A percentile compares a stretch with the other conserved stretches of the same genome.
Conservation (phyloP, 2,888 invertebrate genomes). For the Drosophila maculinotata region DNA sequence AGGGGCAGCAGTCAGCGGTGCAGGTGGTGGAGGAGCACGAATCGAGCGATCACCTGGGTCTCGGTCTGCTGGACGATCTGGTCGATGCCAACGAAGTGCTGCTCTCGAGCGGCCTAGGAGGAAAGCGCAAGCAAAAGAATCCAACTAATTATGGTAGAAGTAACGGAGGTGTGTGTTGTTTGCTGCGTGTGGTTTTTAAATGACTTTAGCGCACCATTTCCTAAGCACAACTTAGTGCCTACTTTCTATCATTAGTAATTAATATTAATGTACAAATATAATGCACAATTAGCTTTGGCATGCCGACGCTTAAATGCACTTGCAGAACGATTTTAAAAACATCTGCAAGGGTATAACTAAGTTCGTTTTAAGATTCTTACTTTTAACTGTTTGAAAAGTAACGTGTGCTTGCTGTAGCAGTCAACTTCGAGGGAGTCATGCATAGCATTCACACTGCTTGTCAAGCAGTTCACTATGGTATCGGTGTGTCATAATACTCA, state of each 20-base stretch:
- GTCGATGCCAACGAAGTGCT: conserved; percentile 58
- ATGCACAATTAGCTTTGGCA: conserved; percentile 16
- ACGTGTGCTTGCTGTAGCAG: conserved; percentile 27
- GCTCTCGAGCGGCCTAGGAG: conserved; percentile 33
- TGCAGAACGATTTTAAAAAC: conserved; percentile 17
- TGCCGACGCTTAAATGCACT: conserved; percentile 14
- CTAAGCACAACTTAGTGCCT: conserved; percentile 72
- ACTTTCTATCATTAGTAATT: conserved; percentile 42
- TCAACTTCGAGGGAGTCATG: conserved; percentile 14
- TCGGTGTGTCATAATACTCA: conserved; percentile 30
- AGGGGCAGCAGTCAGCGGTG: conserved; percentile 40
- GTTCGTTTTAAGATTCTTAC: no score
- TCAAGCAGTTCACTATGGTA: conserved; percentile 40
- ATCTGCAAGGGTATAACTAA: conserved; percentile 13
- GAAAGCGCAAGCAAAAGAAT: conserved; percentile 81
- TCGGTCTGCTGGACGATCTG: conserved; percentile 79
- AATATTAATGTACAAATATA: conserved; percentile 7
- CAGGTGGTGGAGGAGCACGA: conserved; percentile 65
- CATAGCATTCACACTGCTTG: conserved; percentile 20
- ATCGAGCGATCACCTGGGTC: conserved; percentile 63
- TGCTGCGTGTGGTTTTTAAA: conserved; percentile 83
- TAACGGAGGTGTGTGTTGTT: conserved; percentile 84
- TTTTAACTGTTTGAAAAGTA: no score
- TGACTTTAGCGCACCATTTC: conserved; percentile 82
- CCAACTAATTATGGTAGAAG: conserved; percentile 85